Base-by-base conservation (phyloP, 1,140 invertebrate species). In the Ooceraea biroi region DNA sequence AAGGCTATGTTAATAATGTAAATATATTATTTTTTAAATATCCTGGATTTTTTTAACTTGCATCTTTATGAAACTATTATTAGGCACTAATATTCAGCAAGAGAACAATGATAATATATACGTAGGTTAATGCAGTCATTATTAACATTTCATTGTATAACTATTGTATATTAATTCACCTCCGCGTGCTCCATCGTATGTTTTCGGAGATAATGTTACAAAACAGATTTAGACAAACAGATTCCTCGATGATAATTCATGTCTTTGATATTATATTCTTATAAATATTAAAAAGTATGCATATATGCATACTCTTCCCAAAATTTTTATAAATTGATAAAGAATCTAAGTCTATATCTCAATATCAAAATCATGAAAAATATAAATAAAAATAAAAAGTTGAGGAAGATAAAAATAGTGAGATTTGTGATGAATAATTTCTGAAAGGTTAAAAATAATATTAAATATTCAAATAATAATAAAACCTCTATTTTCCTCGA, bases 321-420 rank as follows among this genome's bases (percentile, higher is more conserved):
- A 0, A 11, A 7, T 12, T 12, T 22, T 52, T 55, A 30, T 7
- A 7, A 58, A 11, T 41, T 14, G 17, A 65, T 17, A 5, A 36
- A n/a, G 17, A 48, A 52, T 11, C 1, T 36, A 14, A 10, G 48
- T 4, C 11, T 52, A 19, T 14, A 14, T n/a, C 36, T 36, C 36
- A 7, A 36, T 36, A 36, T 36, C 7, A 7, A 7, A 36, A 36
- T 36, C 7, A 7, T 36, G 36, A 36, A 36, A 36, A 7, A 36
- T 36, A 7, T 36, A 36, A 36, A 36, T 22, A 30, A 0, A 52
- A 48, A 30, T 19, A 1, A 12, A 46, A 30, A 66, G 55, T 85
- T 52, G 17, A 27, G 44, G 30, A 25, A 95, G 8, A 22, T 36
- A 30, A 5, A 14, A 30, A 1, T n/a, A 36, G 30, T 7, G 36